A percentile compares a stretch with the other conserved stretches of the same genome.
These are phyloP conservation scores for Psylliodes chrysocephalus DNA, from an alignment of 2,888 invertebrate species.

Conservation along the genomic window DNA sequence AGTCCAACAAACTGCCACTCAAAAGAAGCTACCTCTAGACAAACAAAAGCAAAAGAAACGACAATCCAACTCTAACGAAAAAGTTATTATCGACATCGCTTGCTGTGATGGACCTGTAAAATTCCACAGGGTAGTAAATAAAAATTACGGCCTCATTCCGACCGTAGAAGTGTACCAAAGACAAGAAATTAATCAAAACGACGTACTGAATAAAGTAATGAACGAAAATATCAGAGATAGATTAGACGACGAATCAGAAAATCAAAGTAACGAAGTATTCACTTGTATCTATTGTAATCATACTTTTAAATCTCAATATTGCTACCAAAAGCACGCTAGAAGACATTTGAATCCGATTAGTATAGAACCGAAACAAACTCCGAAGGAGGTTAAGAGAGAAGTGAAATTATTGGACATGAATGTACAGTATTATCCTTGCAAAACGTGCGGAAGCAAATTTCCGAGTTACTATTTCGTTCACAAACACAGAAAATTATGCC, in stretches of 20 bases:
- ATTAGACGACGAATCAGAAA: conserved; percentile 55
- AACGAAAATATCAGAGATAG: conserved; percentile 60
- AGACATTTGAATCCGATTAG: conserved; percentile 74
- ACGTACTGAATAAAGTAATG: conserved; percentile 62
- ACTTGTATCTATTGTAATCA: conserved; percentile 82
- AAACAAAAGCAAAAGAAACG: conserved; percentile 42
- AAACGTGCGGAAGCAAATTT: conserved; percentile 91
- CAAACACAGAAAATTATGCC: conserved; percentile 88
- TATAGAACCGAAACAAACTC: conserved; percentile 56
- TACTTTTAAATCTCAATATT: conserved; percentile 85
- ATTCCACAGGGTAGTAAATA: conserved; percentile 86
- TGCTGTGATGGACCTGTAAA: conserved; percentile 92
- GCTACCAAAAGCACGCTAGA: conserved; percentile 83
- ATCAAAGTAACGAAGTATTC: conserved; percentile 64
- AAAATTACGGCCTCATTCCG: conserved; percentile 73
- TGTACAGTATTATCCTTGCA: conserved; percentile 92
- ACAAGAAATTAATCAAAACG: conserved; percentile 54
- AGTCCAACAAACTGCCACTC: conserved; percentile 20
- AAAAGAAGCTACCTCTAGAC: conserved; percentile 40
- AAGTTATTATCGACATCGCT: conserved; percentile 85
- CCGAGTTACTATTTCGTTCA: conserved; percentile 95
- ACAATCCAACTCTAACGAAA: conserved; percentile 53
- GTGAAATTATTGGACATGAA: conserved; percentile 78
- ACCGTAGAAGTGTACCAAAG: conserved; percentile 48
- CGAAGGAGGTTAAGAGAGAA: conserved; percentile 65